phyloP scores from a whole-genome alignment of 2,888 invertebrate species.

The Lasius platythorax region DNA sequence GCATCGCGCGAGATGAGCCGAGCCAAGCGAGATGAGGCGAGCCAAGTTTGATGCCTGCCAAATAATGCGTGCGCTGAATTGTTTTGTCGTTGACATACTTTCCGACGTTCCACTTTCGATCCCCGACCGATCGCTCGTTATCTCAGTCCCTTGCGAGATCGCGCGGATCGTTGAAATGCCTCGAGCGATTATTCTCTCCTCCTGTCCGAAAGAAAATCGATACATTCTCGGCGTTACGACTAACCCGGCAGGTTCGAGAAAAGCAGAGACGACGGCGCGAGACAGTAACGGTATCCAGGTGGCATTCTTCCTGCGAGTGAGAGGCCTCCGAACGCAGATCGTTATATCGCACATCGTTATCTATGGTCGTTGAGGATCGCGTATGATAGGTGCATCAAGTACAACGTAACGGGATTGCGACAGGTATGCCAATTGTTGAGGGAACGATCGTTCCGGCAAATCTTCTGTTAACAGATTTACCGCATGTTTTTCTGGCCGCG shows the following conservation, averaged over 20 bases:
- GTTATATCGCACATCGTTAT: slow-evolving; percentile 82
- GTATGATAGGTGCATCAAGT: slow-evolving; percentile 76
- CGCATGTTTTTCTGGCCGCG: neutral
- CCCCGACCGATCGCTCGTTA: slow-evolving; percentile 33
- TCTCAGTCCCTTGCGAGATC: slow-evolving; percentile 15
- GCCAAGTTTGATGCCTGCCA: slow-evolving; percentile 19
- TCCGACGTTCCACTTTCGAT: slow-evolving; percentile 38
- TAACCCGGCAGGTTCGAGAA: slow-evolving; percentile 53
- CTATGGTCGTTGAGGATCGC: slow-evolving; percentile 78
- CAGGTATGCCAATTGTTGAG: slow-evolving; percentile 78
- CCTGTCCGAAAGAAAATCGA: slow-evolving; percentile 45
- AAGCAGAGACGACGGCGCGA: slow-evolving; percentile 53
- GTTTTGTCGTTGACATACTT: slow-evolving; percentile 39
- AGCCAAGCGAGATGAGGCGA: neutral
- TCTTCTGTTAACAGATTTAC: slow-evolving; percentile 62
- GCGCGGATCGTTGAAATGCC: slow-evolving; percentile 42
- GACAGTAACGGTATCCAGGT: slow-evolving; percentile 75
- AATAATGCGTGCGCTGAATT: slow-evolving; percentile 45
- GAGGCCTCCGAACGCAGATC: slow-evolving; percentile 77
- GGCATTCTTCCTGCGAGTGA: slow-evolving; percentile 70
- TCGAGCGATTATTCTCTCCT: slow-evolving; percentile 20
- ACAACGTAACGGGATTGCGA: slow-evolving; percentile 75
- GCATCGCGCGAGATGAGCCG: slow-evolving; percentile 5
- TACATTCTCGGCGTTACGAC: slow-evolving; percentile 33
- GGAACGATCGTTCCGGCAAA: slow-evolving; percentile 69